These are phyloP conservation scores for Proisotoma minuta DNA, from an alignment of 2,888 invertebrate genomes.

Conservation along the genomic window DNA sequence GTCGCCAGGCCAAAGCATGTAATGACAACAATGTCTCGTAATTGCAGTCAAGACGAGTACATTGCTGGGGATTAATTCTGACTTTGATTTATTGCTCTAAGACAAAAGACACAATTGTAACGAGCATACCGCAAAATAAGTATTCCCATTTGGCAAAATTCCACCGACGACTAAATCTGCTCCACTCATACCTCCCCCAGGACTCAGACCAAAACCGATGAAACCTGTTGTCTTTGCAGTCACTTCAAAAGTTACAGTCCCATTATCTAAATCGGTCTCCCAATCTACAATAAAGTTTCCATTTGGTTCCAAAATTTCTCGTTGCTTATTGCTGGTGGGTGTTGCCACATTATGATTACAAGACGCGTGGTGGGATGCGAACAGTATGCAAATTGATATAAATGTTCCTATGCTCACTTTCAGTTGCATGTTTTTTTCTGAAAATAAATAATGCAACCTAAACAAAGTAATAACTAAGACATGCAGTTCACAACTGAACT, in stretches of 20 bases:
- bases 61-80: background rate
- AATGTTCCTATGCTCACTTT: no score
- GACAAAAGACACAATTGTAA: background rate
- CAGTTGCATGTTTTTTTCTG: no score
- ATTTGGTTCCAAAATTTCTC: constrained; percentile 34
- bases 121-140: constrained; percentile 35
- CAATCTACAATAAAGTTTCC: constrained; percentile 38
- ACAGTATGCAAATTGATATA: no score
- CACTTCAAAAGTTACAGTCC: constrained; percentile 32
- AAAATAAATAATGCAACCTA: no score
- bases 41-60: background rate
- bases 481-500: no score
- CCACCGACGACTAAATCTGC: constrained; percentile 39
- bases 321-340: constrained; percentile 20
- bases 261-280: constrained; percentile 31
- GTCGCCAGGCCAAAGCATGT: background rate
- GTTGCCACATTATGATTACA: background rate
- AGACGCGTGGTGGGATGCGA: no score
- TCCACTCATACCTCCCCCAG: constrained; percentile 36
- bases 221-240: constrained; percentile 36
- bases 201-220: constrained; percentile 38
- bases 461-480: no score
- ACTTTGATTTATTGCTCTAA: constrained; percentile 3
- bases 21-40: background rate
- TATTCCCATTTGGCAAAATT: constrained; percentile 36